Percentiles rank a stretch among this genome's conserved stretches.
Evolutionary conservation across 2,888 invertebrate species (phyloP).

Genomic region (Morpho achilles): DNA sequence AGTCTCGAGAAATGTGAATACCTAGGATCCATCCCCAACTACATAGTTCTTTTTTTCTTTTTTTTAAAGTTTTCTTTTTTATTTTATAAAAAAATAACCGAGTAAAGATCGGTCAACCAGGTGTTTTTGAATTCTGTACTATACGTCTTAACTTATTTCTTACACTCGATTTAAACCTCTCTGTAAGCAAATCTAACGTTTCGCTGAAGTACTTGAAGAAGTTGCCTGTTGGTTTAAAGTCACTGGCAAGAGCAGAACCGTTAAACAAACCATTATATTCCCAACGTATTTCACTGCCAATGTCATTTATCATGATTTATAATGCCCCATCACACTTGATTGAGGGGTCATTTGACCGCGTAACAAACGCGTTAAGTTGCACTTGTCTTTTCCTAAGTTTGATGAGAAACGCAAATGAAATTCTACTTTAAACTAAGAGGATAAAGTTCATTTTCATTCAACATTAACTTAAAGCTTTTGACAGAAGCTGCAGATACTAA

Average conservation of each 20-base stretch:
- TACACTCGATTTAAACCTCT: too few relatives aligned
- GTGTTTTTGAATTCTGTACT: too few relatives aligned
- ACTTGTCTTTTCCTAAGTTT: constrained; percentile 2
- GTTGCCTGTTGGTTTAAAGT: too few relatives aligned
- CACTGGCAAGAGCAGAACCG: background rate
- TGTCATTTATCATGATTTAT: constrained; percentile 26
- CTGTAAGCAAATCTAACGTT: too few relatives aligned
- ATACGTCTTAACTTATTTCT: too few relatives aligned
- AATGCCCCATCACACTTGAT: constrained; percentile 16
- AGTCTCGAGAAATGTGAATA: too few relatives aligned
- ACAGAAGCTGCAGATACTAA: background rate
- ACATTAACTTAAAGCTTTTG: background rate
- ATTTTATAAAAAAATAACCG: too few relatives aligned
- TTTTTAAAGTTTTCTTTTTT: too few relatives aligned
- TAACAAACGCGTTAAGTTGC: constrained; percentile 21
- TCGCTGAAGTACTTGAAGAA: too few relatives aligned
- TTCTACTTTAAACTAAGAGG: background rate
- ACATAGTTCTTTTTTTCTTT: too few relatives aligned
- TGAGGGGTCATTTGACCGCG: constrained; percentile 17
- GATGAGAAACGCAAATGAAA: background rate
- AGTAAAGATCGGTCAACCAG: too few relatives aligned
- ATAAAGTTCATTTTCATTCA: background rate
- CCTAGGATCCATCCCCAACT: too few relatives aligned
- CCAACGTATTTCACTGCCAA: constrained; percentile 19
- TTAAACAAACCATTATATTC: constrained; percentile 18